Conservation (phyloP, 2,888 invertebrate genomes). For the Herminia tarsipennalis region DNA sequence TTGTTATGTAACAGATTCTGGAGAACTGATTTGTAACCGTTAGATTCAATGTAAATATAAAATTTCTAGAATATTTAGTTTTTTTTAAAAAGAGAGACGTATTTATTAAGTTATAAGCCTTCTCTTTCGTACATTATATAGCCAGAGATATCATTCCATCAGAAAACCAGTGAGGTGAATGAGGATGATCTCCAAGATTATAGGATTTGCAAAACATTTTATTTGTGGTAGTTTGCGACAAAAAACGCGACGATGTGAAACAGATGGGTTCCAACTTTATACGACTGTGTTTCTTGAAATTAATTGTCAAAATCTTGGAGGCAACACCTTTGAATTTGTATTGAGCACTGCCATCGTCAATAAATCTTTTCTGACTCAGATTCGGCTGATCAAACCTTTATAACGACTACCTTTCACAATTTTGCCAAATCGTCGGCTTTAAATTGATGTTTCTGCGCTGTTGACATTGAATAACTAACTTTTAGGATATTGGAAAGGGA, state of each 20-base stretch:
- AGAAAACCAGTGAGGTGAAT: no score
- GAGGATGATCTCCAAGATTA: no score
- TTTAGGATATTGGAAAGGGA: neutral
- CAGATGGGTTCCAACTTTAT: neutral
- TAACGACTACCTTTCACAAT: conserved; percentile 3
- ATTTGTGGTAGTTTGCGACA: no score
- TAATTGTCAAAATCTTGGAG: conserved; percentile 19
- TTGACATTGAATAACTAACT: neutral
- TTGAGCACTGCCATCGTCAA: neutral
- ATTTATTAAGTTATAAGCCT: no score
- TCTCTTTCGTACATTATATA: no score
- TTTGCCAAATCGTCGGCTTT: neutral
- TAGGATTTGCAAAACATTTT: no score
- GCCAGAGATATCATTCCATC: no score
- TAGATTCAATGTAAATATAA: no score
- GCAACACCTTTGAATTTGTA: conserved; percentile 15
- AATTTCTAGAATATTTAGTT: no score
- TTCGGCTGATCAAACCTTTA: conserved; percentile 4
- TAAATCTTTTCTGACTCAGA: conserved; percentile 8
- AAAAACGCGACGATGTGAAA: neutral
- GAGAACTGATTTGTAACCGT: no score
- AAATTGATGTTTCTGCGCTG: neutral
- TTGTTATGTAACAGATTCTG: no score
- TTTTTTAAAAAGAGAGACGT: no score
- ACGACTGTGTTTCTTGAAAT: conserved; percentile 21